Evolutionary conservation across 1,140 invertebrate species (phyloP).

Genomic region (Drosophila triauraria): DNA sequence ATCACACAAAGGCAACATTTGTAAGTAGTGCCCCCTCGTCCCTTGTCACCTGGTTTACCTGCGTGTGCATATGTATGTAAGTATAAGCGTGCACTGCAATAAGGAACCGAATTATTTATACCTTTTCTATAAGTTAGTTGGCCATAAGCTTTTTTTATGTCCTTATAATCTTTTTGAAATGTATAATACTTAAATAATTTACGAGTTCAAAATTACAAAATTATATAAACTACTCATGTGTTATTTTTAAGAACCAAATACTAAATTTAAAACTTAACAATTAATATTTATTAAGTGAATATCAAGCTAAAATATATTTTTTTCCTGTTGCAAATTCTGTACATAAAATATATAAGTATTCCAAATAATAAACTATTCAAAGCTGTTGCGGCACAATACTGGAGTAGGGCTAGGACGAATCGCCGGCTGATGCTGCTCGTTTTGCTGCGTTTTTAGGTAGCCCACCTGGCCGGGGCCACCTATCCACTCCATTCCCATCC

Average conservation of each 20-base stretch:
- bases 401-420: conserved; percentile 15
- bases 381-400: conserved; percentile 57
- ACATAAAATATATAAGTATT: conserved; percentile 22
- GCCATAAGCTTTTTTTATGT: too few species aligned
- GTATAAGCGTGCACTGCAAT: not conserved
- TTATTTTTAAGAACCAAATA: too few species aligned
- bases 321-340: conserved; percentile 16
- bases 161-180: too few species aligned
- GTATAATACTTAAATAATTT: too few species aligned
- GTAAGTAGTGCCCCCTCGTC: conserved; percentile 30
- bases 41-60: conserved; percentile 18
- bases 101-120: not conserved
- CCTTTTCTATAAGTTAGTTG: too few species aligned
- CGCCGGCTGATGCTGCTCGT: conserved; percentile 32
- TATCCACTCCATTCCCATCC: not conserved
- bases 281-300: too few species aligned
- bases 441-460: conserved; percentile 54
- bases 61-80: conserved; percentile 1
- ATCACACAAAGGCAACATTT: conserved; percentile 63
- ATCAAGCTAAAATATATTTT: not conserved
- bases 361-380: conserved; percentile 72
- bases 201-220: too few species aligned
- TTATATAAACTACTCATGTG: too few species aligned
- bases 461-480: conserved; percentile 10
- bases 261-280: too few species aligned